Evolutionary conservation across 64 coral and sea anemone species (phyloP).

Genomic region (Montipora sp.): DNA sequence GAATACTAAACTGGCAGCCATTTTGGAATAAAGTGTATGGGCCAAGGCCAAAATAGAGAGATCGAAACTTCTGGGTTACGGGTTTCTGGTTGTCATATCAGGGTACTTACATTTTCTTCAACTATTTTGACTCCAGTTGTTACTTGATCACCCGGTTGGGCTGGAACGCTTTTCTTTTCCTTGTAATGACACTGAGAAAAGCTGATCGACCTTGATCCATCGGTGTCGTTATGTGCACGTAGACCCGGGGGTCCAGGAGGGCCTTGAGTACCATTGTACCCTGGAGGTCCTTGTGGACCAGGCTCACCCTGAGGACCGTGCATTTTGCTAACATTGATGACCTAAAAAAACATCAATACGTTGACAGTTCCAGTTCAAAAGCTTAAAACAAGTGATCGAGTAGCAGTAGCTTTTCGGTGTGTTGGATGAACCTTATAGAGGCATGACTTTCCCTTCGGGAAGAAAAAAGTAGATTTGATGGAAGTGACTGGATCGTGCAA

Average conservation of each 20-base stretch:
- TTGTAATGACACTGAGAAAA: neutral
- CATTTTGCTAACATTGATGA: neutral
- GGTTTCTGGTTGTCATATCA: neutral
- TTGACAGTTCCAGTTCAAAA: too few relatives aligned
- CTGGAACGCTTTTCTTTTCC: neutral
- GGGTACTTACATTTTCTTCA: neutral
- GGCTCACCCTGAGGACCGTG: neutral
- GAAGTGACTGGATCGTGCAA: too few relatives aligned
- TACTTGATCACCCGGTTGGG: rapidly evolving
- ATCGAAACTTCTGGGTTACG: too few relatives aligned
- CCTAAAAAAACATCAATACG: neutral
- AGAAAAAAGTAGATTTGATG: too few relatives aligned
- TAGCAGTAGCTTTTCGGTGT: neutral
- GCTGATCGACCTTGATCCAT: neutral
- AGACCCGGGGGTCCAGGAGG: neutral
- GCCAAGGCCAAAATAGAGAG: too few relatives aligned
- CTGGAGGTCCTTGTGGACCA: neutral
- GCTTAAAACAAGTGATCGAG: too few relatives aligned
- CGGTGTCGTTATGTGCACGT: neutral
- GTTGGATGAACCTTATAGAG: too few relatives aligned
- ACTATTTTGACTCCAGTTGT: neutral
- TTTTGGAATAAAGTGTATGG: too few relatives aligned
- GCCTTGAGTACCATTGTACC: constrained; percentile 24
- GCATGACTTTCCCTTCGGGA: too few relatives aligned
- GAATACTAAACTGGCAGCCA: too few relatives aligned